phyloP scores from a whole-genome alignment of 2,113 vertebrate species.

The Cacatua alba region DNA sequence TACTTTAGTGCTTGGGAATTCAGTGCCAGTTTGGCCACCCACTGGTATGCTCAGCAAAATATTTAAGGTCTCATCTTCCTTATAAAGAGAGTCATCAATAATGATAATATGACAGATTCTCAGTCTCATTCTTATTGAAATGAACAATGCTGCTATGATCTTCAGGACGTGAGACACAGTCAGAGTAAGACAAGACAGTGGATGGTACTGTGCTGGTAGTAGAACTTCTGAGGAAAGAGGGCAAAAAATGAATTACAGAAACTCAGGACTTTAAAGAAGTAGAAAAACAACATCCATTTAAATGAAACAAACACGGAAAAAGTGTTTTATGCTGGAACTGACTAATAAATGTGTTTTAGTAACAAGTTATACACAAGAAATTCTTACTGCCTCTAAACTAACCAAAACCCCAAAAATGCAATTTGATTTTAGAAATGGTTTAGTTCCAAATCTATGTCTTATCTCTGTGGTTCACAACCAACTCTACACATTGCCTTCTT shows the following conservation, averaged over 20 bases:
- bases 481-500: background rate
- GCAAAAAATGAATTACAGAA: too few relatives aligned
- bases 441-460: background rate
- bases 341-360: too few relatives aligned
- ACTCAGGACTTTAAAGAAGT: too few relatives aligned
- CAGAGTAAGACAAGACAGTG: too few relatives aligned
- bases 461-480: background rate
- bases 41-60: slow-evolving; percentile 84
- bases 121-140: slow-evolving; percentile 82
- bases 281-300: too few relatives aligned
- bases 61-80: slow-evolving; percentile 86
- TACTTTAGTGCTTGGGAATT: slow-evolving; percentile 78
- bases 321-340: too few relatives aligned
- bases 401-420: background rate
- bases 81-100: slow-evolving; percentile 86
- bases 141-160: slow-evolving; percentile 83
- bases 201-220: too few relatives aligned
- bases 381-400: too few relatives aligned
- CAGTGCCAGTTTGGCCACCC: slow-evolving; percentile 79
- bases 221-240: too few relatives aligned
- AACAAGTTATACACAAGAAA: too few relatives aligned
- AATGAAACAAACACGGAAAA: too few relatives aligned
- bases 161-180: slow-evolving; percentile 72
- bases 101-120: slow-evolving; percentile 83
- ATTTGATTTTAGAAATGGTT: background rate